Evolutionary conservation across 2,888 invertebrate species (phyloP), one percentile per base, ranked within the genome.

Genomic region (Nymphalis c-album): DNA sequence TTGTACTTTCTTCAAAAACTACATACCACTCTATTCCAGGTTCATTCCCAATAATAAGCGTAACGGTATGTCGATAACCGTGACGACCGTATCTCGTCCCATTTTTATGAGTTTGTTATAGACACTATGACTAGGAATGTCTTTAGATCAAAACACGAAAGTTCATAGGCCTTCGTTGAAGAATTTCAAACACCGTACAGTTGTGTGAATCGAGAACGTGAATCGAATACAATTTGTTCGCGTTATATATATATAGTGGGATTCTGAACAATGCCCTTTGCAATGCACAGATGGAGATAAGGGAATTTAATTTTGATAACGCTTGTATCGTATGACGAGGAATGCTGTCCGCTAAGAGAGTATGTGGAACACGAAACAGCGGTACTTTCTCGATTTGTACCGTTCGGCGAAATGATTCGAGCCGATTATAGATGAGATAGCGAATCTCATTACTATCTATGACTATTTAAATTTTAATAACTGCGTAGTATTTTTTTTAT

Each of bases 201-300:
- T 88, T 90, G 91, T 90, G 90, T 88, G 91, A 91, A 90, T 87
- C 83, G 84, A 76, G 83, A 80, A 90, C 92, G 92, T 90, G 91
- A 72, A 85, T 85, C 81, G 91, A 90, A 91, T 91, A 84, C 80
- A 76, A 76, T 82, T 82, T 76, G 80, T 81, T 87, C 80, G 85
- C 81, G 79, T 76, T 82, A 82, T 85, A 87, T 84, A 87, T 84
- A 88, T 87, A 85, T 83, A 74, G 67, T 78, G 81, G 80, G 82
- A 84, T 83, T 81, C 73, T 85, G 86, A 82, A 90, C 82, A 84
- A 86, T 87, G 85, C 86, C 85, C 67, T 67, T 82, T 83, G 81
- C 75, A 71, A 71, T 71, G 71, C 71, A 62, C 48, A 60, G 70
- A 67, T 69, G 65, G 65, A 64, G 71, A 68, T 69, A 69, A 71